Evolutionary conservation across 53 echinoderm and acorn worm genomes (phyloP), one percentile per base, ranked within the genome.

Genomic region (Astropecten irregularis): DNA sequence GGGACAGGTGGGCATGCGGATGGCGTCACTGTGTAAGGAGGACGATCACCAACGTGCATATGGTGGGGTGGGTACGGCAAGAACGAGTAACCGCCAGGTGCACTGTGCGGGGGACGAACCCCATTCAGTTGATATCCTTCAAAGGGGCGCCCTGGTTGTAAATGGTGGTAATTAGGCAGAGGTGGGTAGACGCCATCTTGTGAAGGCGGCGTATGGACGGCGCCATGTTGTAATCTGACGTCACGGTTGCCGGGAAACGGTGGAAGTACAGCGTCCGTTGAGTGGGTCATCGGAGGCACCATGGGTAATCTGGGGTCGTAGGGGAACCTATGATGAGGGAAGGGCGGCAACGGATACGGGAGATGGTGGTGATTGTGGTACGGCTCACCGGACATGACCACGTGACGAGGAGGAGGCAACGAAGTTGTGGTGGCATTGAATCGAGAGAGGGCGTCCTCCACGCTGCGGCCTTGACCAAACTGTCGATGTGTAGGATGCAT

Each of bases 231-330:
- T 9, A 30, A 58, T 1, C 59, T 1, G 2, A 18, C 19, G 38
- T 64, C 53, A 26, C 57, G 31, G 26, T 74, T 49, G 58, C 42
- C 25, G 11, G 26, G 68, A 28, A 20, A 68, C 13, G 68, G 42
- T 18, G 53, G 9, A 14, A 74, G 40, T 15, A 40, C 14, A 16
- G 74, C 38, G 74, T 38, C 38, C 23, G 74, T 40, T 35, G 74
- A 25, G 13, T 54, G 57, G 11, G 74, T 74, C 33, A 23, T 36
- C 2, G 39, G 74, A 3, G 64, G 64, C 32, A 44, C 16, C 21
- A 60, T 35, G 2, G 81, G 35, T 32, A 64, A 27, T 47, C 65
- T 62, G 3, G 31, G 81, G 65, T 65, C 81, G 64, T 11, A 49
- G 47, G 49, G 11, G 49, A 64, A 81, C 28, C 65, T 13, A 9